Percentiles rank a stretch among this genome's conserved stretches.
Evolutionary conservation across 2,113 vertebrate species (phyloP).

Genomic region (Chionomys nivalis): DNA sequence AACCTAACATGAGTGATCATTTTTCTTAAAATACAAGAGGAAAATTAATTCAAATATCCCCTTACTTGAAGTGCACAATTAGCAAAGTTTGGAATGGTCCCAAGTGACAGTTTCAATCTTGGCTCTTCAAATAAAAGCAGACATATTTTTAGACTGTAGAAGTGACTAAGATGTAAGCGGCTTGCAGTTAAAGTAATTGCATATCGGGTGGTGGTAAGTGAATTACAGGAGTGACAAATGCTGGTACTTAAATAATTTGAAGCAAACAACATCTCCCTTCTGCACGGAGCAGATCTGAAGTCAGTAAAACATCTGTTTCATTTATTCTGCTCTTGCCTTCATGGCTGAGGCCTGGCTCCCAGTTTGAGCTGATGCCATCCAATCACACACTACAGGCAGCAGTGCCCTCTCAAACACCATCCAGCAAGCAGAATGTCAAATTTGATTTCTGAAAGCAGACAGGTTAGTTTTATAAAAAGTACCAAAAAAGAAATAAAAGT

Average conservation of each 20-base stretch:
- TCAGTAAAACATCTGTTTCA: conserved; percentile 75
- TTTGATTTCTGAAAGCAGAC: conserved; percentile 36
- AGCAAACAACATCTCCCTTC: conserved; percentile 72
- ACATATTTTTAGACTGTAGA: conserved; percentile 84
- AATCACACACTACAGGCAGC: neutral
- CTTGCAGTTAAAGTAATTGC: conserved; percentile 77
- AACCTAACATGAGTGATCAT: conserved; percentile 34
- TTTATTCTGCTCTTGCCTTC: conserved; percentile 67
- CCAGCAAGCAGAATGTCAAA: conserved; percentile 41
- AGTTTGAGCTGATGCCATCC: conserved; percentile 66
- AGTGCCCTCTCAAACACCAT: neutral
- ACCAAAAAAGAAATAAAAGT: conserved; percentile 33
- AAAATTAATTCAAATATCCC: conserved; percentile 76
- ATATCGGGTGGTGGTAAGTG: conserved; percentile 75
- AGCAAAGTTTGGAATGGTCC: conserved; percentile 72
- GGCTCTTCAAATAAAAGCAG: conserved; percentile 76
- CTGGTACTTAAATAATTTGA: conserved; percentile 80
- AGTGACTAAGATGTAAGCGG: conserved; percentile 69
- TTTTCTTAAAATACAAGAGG: conserved; percentile 73
- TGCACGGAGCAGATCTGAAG: conserved; percentile 58
- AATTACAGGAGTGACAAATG: conserved; percentile 78
- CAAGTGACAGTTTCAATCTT: conserved; percentile 81
- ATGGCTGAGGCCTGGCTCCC: conserved; percentile 1
- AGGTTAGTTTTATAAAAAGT: conserved; percentile 61
- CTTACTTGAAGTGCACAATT: conserved; percentile 76